A percentile compares a stretch with the other conserved stretches of the same genome.
Conservation (phyloP, 2,113 vertebrate genomes). For the Oreochromis niloticus region DNA sequence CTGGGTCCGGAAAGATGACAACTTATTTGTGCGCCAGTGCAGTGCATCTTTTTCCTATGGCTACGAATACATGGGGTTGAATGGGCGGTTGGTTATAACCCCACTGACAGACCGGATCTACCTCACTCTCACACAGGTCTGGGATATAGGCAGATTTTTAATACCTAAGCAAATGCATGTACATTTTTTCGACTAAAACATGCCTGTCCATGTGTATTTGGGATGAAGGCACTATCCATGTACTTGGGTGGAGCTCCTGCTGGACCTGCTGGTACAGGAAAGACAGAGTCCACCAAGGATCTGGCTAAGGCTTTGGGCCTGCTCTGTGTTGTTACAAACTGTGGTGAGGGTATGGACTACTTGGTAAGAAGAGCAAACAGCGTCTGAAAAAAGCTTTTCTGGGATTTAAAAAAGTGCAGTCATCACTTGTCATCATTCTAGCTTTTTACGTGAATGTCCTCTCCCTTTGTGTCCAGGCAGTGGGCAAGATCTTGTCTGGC, state of each 20-base stretch:
- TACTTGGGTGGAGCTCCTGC: conserved; percentile 91
- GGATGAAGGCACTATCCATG: conserved; percentile 90
- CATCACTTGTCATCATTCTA: not conserved
- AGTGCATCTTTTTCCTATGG: conserved; percentile 88
- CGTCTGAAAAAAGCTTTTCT: not conserved
- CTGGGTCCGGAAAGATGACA: conserved; percentile 81
- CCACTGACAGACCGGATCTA: conserved; percentile 95
- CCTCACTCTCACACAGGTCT: conserved; percentile 93
- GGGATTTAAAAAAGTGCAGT: not conserved
- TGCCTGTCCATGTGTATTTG: not conserved
- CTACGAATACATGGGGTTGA: conserved; percentile 98
- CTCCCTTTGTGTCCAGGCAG: conserved; percentile 70
- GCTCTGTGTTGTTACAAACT: conserved; percentile 96
- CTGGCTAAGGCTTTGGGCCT: conserved; percentile 93
- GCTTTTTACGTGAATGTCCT: not conserved
- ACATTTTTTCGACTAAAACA: not conserved
- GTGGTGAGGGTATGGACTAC: conserved; percentile 97
- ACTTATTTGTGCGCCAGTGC: conserved; percentile 87
- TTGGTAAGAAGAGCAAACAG: conserved; percentile 74
- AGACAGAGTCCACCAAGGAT: conserved; percentile 96
- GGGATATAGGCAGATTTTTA: not conserved
- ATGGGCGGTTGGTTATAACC: conserved; percentile 93
- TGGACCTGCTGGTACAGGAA: conserved; percentile 95
- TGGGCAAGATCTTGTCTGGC: conserved; percentile 94
- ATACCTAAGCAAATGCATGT: not conserved